Conservation (phyloP, 2,888 invertebrate genomes). For the Drosophila fulvimacula region DNA sequence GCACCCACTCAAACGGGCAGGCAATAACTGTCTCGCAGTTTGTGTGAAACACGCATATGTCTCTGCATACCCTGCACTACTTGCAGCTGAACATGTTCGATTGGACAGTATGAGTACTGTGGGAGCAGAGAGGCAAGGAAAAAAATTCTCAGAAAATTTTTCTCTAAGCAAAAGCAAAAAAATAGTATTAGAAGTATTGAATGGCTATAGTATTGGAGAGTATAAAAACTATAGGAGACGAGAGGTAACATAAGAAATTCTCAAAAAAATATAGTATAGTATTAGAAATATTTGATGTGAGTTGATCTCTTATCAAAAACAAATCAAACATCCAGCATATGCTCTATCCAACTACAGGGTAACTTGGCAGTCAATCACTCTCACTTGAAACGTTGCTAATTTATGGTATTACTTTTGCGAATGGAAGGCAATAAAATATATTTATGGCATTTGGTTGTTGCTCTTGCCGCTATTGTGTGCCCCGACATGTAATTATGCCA, state of each 20-base stretch:
- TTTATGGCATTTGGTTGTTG: slow-evolving; percentile 45
- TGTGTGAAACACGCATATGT: slow-evolving; percentile 15
- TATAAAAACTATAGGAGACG: too few relatives aligned
- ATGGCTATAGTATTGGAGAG: too few relatives aligned
- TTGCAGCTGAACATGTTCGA: background rate
- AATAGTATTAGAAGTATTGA: too few relatives aligned
- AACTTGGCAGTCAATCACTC: background rate
- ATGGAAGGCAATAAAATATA: slow-evolving; percentile 45
- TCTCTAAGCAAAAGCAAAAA: too few relatives aligned
- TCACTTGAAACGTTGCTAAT: background rate
- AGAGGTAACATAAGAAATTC: too few relatives aligned
- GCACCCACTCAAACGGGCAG: slow-evolving; percentile 27
- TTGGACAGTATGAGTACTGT: background rate
- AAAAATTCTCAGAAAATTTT: too few relatives aligned
- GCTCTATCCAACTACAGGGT: background rate
- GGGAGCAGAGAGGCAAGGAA: too few relatives aligned
- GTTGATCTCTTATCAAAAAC: too few relatives aligned
- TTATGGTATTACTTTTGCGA: slow-evolving; percentile 33
- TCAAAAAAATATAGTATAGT: too few relatives aligned
- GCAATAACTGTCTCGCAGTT: slow-evolving; percentile 39
- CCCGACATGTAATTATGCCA: slow-evolving; percentile 42
- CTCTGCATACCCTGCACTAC: slow-evolving; percentile 16
- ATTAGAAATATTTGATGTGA: too few relatives aligned
- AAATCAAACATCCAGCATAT: too few relatives aligned
- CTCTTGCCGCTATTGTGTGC: slow-evolving; percentile 4